Evolutionary conservation across 2,888 invertebrate species (phyloP).

Genomic region (Fragum whitleyi): DNA sequence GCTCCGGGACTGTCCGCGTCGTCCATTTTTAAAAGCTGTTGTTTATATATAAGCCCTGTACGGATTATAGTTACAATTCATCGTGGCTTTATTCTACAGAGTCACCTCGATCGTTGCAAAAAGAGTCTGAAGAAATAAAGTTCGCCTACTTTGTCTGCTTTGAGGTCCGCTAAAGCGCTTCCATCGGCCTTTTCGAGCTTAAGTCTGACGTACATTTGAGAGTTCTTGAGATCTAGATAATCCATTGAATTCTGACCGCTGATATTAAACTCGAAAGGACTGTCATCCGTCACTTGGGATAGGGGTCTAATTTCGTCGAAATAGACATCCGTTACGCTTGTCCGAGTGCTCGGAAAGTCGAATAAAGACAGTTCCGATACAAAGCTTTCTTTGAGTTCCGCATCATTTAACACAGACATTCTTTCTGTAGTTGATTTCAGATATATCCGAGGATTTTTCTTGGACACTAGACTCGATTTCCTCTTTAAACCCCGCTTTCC

Average conservation of each 20-base stretch:
- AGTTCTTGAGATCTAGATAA: conserved; percentile 32
- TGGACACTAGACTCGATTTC: conserved; percentile 37
- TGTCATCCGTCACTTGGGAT: too few species aligned
- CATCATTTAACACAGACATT: too few species aligned
- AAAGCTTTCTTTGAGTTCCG: too few species aligned
- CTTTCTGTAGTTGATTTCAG: too few species aligned
- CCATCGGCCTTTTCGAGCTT: too few species aligned
- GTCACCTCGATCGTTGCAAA: conserved; percentile 49
- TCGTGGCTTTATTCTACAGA: conserved; percentile 46
- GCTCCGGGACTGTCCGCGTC: conserved; percentile 41
- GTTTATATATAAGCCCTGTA: conserved; percentile 57
- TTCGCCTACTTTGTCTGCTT: conserved; percentile 54
- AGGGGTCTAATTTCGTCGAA: conserved; percentile 38
- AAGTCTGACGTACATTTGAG: conserved; percentile 46
- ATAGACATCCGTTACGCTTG: conserved; percentile 38
- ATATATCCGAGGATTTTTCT: too few species aligned
- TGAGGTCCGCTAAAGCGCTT: too few species aligned
- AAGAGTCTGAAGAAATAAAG: conserved; percentile 38
- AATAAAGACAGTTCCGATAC: too few species aligned
- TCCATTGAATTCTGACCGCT: too few species aligned
- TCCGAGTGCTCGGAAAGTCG: too few species aligned
- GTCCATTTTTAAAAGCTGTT: conserved; percentile 51
- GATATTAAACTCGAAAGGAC: too few species aligned
- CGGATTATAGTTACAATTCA: too few species aligned
- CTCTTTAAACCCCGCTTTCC: background rate